These are phyloP conservation scores for Microplitis manilae DNA, from an alignment of 2,888 invertebrate genomes.

Conservation along the genomic window DNA sequence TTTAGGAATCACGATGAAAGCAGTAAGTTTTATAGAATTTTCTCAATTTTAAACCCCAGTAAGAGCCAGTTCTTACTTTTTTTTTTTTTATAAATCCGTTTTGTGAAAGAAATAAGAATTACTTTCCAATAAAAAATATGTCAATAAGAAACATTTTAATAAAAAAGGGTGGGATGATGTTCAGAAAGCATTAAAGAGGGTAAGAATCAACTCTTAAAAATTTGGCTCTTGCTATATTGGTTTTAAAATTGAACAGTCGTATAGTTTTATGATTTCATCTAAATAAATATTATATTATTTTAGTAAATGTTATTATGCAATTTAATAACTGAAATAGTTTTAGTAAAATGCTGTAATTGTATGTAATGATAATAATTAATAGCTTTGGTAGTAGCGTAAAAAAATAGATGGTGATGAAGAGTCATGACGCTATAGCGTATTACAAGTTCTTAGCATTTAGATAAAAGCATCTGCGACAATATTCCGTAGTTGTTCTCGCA, in stretches of 20 bases:
- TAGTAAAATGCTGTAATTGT: not conserved
- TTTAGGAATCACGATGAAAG: too few species aligned
- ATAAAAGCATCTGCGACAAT: not conserved
- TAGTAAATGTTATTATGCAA: not conserved
- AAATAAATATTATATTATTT: not conserved
- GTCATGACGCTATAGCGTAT: not conserved
- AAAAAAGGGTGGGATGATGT: too few species aligned
- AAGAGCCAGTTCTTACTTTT: too few species aligned
- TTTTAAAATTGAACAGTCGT: not conserved
- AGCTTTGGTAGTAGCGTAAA: not conserved
- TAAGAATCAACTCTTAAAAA: too few species aligned
- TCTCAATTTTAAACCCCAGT: too few species aligned
- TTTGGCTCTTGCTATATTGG: too few species aligned
- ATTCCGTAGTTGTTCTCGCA: not conserved
- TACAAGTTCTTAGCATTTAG: constrained; percentile 1
- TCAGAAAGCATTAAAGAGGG: too few species aligned
- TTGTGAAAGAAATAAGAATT: too few species aligned
- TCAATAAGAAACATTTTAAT: too few species aligned
- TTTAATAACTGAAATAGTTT: not conserved
- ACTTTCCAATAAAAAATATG: too few species aligned
- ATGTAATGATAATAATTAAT: not conserved
- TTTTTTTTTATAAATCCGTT: too few species aligned
- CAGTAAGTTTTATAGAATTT: too few species aligned
- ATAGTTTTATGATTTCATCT: not conserved
- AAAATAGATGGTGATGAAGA: not conserved